Evolutionary conservation across 2,113 vertebrate species (phyloP).

Genomic region (Ceyx cyanopectus): DNA sequence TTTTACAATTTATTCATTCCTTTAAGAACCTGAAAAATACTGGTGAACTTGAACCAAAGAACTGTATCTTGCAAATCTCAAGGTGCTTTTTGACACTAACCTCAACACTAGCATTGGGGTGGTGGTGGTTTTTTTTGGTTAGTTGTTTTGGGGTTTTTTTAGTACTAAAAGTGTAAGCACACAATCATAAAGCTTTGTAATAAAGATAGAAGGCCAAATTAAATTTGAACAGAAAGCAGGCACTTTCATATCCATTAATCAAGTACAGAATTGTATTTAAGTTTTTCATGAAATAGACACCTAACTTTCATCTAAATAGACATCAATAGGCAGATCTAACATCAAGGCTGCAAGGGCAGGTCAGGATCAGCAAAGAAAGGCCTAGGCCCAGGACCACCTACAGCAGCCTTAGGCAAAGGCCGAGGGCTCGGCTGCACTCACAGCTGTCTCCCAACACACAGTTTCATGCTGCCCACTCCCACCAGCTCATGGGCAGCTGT

Average conservation of each 20-base stretch:
- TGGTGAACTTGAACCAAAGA: not conserved
- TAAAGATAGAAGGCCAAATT: not conserved
- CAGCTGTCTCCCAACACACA: not conserved
- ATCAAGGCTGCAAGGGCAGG: not conserved
- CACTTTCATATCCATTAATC: not conserved
- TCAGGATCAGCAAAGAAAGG: not conserved
- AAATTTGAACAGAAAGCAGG: not conserved
- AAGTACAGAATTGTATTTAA: not conserved
- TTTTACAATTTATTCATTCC: not conserved
- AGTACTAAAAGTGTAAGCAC: not conserved
- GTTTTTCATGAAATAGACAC: not conserved
- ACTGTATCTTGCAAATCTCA: not conserved
- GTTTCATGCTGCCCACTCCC: not conserved
- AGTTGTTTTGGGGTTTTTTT: too few species aligned
- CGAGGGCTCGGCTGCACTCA: not conserved
- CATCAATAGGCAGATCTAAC: not conserved
- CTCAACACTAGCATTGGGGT: fast-evolving
- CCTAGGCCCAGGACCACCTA: not conserved
- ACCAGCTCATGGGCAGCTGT: not conserved
- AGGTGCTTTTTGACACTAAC: not conserved
- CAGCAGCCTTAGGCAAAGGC: not conserved
- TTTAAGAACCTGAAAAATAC: not conserved
- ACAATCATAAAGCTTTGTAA: not conserved
- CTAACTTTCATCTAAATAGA: too few species aligned
- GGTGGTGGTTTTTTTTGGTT: too few species aligned